Base-by-base conservation (phyloP, 2,888 invertebrate species). In the Tetrapedia diversipes region DNA sequence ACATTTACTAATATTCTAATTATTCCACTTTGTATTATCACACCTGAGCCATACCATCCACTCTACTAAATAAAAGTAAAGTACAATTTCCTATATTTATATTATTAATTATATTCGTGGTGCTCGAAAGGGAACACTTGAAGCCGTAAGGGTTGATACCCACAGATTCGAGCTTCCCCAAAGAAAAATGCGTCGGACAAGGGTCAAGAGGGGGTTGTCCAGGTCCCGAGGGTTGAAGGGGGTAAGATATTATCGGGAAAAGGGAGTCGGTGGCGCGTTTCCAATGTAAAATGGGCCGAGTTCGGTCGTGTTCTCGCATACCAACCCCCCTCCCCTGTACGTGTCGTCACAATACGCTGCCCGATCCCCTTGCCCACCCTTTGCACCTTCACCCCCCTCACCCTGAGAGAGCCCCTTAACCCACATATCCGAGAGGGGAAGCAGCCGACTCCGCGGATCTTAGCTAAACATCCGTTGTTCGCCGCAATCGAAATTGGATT, bases 401-500 rank as follows among this genome's bases (percentile, higher is more conserved):
- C n/a, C 29, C 16, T n/a, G 24, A 3, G 19, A 47, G 54, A 29
- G 0, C 16, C 37, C 53, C 77, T 77, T 76, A 69, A 77, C 76
- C 76, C 27, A 77, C 43, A 69, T 77, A 29, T 10, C 24, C 37
- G 19, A n/a, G n/a, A n/a, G 10, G 29, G 45, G 51, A 49, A 61
- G 41, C n/a, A 66, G 54, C 49, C 27, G 32, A 45, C 61, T 56
- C 19, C 73, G 27, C 41, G 67, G 54, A 64, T 77, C 60, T 75
- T 61, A 41, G 49, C 68, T 67, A 61, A 63, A 66, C 68, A 56
- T 54, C 54, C 49, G n/a, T 57, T 43, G 51, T 54, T 59, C 22
- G 11, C 29, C n/a, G 32, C 47, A 41, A 69, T 76, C 60, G 64
- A 65, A 60, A 77, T 64, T 77, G 54, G 69, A 76, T 75, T 65